phyloP scores from a whole-genome alignment of 2,797 vertebrate genomes.

The Rhinatrema bivittatum region DNA sequence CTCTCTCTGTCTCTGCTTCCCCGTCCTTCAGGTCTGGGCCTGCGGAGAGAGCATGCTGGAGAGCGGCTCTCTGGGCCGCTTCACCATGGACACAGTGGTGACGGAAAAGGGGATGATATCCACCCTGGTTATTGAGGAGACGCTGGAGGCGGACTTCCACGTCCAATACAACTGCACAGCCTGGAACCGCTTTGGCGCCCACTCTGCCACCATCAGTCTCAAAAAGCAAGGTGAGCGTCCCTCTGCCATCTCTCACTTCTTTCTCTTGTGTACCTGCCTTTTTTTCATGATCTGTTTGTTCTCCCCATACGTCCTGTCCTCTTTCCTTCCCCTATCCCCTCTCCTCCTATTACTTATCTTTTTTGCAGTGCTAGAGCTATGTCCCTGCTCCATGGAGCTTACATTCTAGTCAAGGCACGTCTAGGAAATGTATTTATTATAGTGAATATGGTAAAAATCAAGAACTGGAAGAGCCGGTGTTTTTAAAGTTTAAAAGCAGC shows the following conservation, averaged over 20 bases:
- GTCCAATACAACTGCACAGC: constrained; percentile 66
- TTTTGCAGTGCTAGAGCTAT: no score
- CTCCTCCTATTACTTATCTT: no score
- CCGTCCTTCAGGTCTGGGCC: constrained; percentile 70
- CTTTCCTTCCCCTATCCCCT: background rate
- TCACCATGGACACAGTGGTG: constrained; percentile 75
- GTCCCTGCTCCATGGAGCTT: no score
- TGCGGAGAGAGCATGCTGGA: constrained; percentile 73
- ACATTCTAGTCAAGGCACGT: no score
- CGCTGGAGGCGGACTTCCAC: constrained; percentile 70
- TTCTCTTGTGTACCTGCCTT: background rate
- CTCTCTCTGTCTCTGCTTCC: background rate
- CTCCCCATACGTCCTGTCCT: background rate
- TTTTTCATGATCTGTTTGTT: background rate
- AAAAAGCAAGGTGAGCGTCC: constrained; percentile 53
- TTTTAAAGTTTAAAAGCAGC: no score
- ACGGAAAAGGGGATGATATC: constrained; percentile 69
- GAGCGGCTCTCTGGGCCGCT: constrained; percentile 68
- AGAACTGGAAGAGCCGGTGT: no score
- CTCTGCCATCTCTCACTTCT: background rate
- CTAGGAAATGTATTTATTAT: no score
- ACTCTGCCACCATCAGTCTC: constrained; percentile 44
- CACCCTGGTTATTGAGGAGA: constrained; percentile 72
- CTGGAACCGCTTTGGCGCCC: constrained; percentile 58
- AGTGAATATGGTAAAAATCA: no score